A percentile compares a stretch with the other conserved stretches of the same genome.
Conservation (phyloP, 2,113 vertebrate genomes). For the Myotis lucifugus region DNA sequence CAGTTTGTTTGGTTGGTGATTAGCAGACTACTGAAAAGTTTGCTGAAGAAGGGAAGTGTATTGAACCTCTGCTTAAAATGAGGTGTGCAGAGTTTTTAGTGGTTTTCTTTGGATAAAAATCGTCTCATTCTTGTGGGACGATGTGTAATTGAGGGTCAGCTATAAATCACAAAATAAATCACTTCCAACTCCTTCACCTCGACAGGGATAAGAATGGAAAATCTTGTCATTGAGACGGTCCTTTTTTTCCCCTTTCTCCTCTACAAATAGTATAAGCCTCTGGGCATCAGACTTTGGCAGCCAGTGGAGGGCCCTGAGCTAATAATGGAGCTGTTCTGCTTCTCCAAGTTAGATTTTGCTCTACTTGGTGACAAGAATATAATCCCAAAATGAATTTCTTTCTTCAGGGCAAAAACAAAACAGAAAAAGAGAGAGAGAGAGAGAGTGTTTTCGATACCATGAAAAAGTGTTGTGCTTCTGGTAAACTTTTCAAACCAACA, state of each 20-base stretch:
- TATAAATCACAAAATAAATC: constrained; percentile 33
- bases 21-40: neutral
- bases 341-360: constrained; percentile 60
- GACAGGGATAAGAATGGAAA: constrained; percentile 41
- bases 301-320: constrained; percentile 65
- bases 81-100: constrained; percentile 1
- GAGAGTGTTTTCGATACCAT: neutral
- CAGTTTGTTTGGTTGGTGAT: neutral
- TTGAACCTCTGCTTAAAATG: neutral
- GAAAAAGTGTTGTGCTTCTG: neutral
- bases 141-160: neutral
- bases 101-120: constrained; percentile 34
- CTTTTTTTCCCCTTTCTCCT: neutral
- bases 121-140: neutral
- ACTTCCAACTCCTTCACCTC: neutral
- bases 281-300: constrained; percentile 58
- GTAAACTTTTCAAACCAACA: neutral
- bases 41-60: neutral
- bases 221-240: neutral
- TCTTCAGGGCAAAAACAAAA: constrained; percentile 34
- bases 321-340: constrained; percentile 58
- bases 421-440: neutral
- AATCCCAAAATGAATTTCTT: constrained; percentile 54
- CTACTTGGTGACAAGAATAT: constrained; percentile 55
- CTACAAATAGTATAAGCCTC: constrained; percentile 65